Conservation (phyloP, 2,888 invertebrate genomes). For the Malthinus flaveolus region DNA sequence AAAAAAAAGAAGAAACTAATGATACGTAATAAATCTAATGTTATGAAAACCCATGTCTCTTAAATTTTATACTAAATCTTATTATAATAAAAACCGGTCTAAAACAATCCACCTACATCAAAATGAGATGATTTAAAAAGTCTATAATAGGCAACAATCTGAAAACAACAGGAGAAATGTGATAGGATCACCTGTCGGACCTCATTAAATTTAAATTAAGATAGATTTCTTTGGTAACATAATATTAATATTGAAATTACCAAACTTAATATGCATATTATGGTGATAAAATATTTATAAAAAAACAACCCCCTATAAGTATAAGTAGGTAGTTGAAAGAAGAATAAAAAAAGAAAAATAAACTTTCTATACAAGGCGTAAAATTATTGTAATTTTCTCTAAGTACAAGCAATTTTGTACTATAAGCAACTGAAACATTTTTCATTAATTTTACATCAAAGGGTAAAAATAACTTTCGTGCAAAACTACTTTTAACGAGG, state of each 20-base stretch:
- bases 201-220: conserved; percentile 28
- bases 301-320: neutral
- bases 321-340: too few species aligned
- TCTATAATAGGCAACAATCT: conserved; percentile 11
- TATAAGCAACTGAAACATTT: too few species aligned
- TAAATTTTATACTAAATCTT: neutral
- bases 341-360: too few species aligned
- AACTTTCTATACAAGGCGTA: too few species aligned
- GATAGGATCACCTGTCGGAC: conserved; percentile 24
- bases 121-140: conserved; percentile 3
- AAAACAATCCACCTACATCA: conserved; percentile 9
- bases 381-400: too few species aligned
- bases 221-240: conserved; percentile 21
- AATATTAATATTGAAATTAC: conserved; percentile 23
- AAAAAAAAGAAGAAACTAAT: neutral
- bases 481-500: too few species aligned
- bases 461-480: too few species aligned
- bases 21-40: neutral
- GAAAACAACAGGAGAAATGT: conserved; percentile 12
- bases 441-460: too few species aligned
- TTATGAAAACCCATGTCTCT: neutral
- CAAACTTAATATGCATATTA: conserved; percentile 14
- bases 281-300: conserved; percentile 2
- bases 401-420: too few species aligned
- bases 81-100: neutral